These are phyloP conservation scores for Heteropelma amictum DNA, from an alignment of 2,888 invertebrate genomes.

Conservation along the genomic window DNA sequence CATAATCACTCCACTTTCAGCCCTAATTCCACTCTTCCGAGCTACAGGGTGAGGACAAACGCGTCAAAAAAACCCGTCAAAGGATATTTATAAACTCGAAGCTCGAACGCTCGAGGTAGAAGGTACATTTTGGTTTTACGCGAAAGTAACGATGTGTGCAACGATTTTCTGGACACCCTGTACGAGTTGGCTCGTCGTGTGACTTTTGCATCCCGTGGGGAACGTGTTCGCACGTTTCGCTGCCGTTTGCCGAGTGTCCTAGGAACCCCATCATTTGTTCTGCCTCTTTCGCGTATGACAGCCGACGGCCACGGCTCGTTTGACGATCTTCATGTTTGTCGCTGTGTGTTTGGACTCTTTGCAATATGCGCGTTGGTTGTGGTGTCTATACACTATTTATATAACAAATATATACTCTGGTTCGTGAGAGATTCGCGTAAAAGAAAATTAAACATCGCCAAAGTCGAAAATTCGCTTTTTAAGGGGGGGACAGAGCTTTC, in stretches of 20 bases:
- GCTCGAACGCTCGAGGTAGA: too few relatives aligned
- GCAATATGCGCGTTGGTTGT: slow-evolving; percentile 1
- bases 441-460: neutral
- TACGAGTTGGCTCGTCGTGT: slow-evolving; percentile 9
- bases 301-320: slow-evolving; percentile 66
- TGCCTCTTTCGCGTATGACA: slow-evolving; percentile 36
- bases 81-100: neutral
- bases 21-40: neutral
- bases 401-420: neutral
- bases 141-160: neutral
- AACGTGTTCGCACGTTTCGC: neutral
- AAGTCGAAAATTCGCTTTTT: too few relatives aligned
- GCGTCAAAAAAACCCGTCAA: neutral
- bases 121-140: neutral
- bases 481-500: too few relatives aligned
- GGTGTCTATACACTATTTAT: neutral
- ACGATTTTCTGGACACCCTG: slow-evolving; percentile 19
- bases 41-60: slow-evolving; percentile 1
- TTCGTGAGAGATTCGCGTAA: neutral
- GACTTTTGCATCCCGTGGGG: slow-evolving; percentile 41
- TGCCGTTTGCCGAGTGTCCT: slow-evolving; percentile 5
- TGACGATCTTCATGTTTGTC: slow-evolving; percentile 65
- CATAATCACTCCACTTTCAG: neutral
- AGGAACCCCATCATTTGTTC: slow-evolving; percentile 45
- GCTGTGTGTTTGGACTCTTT: slow-evolving; percentile 19